Percentiles rank a stretch among this genome's conserved stretches.
phyloP scores from a whole-genome alignment of 1,140 invertebrate species.

The Reticulitermes speratus region DNA sequence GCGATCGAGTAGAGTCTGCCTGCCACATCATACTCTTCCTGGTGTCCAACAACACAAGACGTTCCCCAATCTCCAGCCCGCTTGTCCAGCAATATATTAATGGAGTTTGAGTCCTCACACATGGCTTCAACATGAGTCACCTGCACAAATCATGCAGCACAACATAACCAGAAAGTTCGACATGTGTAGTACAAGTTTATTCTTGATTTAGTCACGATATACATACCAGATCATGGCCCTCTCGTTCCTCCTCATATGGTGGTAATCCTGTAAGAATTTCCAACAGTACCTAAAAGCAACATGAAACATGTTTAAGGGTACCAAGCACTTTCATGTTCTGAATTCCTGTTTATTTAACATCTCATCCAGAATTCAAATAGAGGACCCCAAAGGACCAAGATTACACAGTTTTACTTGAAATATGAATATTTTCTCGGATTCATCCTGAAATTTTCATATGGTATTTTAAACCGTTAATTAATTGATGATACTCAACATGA shows the following conservation, averaged over 20 bases:
- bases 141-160: not conserved
- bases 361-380: not conserved
- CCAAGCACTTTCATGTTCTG: no score
- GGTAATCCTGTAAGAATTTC: conserved; percentile 67
- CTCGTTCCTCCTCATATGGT: conserved; percentile 56
- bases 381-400: conserved; percentile 24
- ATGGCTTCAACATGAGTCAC: conserved; percentile 28
- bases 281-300: conserved; percentile 52
- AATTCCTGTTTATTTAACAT: not conserved
- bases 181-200: not conserved
- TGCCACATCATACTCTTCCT: not conserved
- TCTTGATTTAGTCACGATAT: not conserved
- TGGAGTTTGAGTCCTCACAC: conserved; percentile 23
- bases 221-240: conserved; percentile 54
- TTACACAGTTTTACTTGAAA: not conserved
- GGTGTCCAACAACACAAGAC: not conserved
- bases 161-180: not conserved
- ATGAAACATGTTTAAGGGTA: not conserved
- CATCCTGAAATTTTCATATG: not conserved
- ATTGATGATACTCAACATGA: no score
- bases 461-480: no score
- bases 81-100: conserved; percentile 21
- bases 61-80: conserved; percentile 17
- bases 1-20: conserved; percentile 5
- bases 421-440: not conserved